Conservation (phyloP, 1,140 invertebrate species). For the Leucophenga varia region DNA sequence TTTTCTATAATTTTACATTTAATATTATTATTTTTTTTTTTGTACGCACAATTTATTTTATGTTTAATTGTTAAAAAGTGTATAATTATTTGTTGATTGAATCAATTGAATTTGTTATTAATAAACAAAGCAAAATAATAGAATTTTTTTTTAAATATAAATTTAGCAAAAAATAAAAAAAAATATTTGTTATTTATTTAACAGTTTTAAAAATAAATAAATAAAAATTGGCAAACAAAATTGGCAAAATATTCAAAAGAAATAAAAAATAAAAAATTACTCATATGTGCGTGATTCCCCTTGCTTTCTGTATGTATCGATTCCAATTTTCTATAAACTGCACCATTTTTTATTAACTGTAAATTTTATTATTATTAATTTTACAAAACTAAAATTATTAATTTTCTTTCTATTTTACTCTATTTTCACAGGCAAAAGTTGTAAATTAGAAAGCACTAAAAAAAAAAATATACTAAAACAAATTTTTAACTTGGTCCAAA, state of each 20-base stretch:
- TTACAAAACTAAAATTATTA: conserved; percentile 27
- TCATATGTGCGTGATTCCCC: not conserved
- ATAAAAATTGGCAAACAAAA: no score
- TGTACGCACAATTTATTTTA: no score
- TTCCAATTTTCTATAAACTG: conserved; percentile 9
- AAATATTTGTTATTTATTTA: no score
- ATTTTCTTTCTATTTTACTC: conserved; percentile 27
- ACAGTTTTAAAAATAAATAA: no score
- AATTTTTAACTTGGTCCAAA: not conserved
- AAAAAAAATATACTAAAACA: conserved; percentile 4
- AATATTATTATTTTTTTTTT: no score
- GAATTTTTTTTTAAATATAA: no score
- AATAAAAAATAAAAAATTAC: conserved; percentile 11
- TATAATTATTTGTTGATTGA: no score
- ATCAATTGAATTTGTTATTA: no score
- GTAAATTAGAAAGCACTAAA: conserved; percentile 24
- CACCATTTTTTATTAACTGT: conserved; percentile 18
- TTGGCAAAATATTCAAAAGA: conserved; percentile 22
- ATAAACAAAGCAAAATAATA: no score
- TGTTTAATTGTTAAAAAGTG: no score
- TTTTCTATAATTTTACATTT: no score
- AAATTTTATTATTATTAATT: conserved; percentile 22
- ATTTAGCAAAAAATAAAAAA: no score
- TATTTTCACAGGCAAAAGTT: conserved; percentile 45
- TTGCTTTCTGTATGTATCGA: conserved; percentile 30